Percentiles rank a stretch among this genome's conserved stretches.
phyloP scores from a whole-genome alignment of 2,888 invertebrate species.

The Cabera pusaria region DNA sequence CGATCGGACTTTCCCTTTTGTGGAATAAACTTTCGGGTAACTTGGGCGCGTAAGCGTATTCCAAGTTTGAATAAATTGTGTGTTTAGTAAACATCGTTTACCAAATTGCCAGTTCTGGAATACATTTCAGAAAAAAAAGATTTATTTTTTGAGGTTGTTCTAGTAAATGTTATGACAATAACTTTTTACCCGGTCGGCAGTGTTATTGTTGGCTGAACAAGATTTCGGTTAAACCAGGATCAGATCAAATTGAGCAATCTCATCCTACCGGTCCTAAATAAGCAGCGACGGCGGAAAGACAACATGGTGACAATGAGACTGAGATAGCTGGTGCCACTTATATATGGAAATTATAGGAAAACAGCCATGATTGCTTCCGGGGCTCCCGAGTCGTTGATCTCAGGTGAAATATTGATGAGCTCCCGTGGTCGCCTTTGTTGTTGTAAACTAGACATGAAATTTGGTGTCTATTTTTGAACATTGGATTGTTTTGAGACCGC shows the following conservation, averaged over 20 bases:
- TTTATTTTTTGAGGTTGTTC: no score
- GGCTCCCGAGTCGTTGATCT: neutral
- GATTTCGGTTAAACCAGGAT: conserved; percentile 34
- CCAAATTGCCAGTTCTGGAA: no score
- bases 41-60: conserved; percentile 16
- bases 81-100: no score
- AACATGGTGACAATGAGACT: conserved; percentile 25
- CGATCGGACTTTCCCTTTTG: conserved; percentile 28
- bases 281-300: conserved; percentile 38
- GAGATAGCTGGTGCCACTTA: conserved; percentile 19
- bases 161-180: no score
- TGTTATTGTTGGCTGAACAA: conserved; percentile 27
- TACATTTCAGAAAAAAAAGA: no score
- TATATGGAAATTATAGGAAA: conserved; percentile 41
- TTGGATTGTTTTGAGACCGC: no score
- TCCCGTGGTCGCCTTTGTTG: no score
- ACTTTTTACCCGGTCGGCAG: no score
- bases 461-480: no score
- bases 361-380: conserved; percentile 10
- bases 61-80: conserved; percentile 6
- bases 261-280: conserved; percentile 44
- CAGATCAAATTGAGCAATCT: conserved; percentile 46
- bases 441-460: no score
- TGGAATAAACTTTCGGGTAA: conserved; percentile 25
- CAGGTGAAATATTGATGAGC: conserved; percentile 1